Conservation (phyloP, 2,888 invertebrate species). For the Crioceris asparagi region DNA sequence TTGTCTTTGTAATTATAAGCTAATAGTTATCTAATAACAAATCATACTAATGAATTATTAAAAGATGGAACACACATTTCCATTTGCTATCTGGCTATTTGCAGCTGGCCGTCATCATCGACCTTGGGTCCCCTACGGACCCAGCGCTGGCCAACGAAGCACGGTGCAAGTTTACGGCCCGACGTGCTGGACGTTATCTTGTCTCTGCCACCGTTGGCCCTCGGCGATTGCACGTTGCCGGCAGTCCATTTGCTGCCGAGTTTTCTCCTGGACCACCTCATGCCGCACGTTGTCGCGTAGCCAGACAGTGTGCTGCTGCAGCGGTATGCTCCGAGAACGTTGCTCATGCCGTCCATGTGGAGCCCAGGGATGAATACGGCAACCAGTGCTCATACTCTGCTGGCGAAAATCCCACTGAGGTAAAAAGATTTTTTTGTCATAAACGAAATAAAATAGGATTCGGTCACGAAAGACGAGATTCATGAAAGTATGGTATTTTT, state of each 20-base stretch:
- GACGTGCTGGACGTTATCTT: slow-evolving; percentile 80
- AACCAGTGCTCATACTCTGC: slow-evolving; percentile 63
- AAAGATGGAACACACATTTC: neutral
- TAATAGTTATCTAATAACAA: neutral
- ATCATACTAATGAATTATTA: neutral
- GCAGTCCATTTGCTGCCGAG: slow-evolving; percentile 75
- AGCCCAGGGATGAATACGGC: slow-evolving; percentile 86
- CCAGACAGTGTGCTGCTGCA: slow-evolving; percentile 72
- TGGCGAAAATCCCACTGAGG: slow-evolving; percentile 46
- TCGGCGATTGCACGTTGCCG: slow-evolving; percentile 58
- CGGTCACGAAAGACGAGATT: neutral
- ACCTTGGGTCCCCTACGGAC: slow-evolving; percentile 78
- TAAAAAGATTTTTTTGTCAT: slow-evolving; percentile 6
- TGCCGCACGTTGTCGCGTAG: slow-evolving; percentile 73
- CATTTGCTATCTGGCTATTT: slow-evolving; percentile 6
- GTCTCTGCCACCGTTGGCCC: slow-evolving; percentile 43
- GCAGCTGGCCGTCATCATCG: slow-evolving; percentile 71
- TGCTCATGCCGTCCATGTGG: slow-evolving; percentile 68
- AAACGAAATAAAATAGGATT: neutral
- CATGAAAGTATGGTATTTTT: too few species aligned
- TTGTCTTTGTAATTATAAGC: too few species aligned
- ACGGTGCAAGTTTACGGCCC: slow-evolving; percentile 83
- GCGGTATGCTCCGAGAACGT: slow-evolving; percentile 72
- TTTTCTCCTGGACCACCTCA: slow-evolving; percentile 78
- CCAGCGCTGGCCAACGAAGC: slow-evolving; percentile 78